Evolutionary conservation across 2,113 vertebrate species (phyloP), one percentile per base, ranked within the genome.

Genomic region (Piprites chloris): DNA sequence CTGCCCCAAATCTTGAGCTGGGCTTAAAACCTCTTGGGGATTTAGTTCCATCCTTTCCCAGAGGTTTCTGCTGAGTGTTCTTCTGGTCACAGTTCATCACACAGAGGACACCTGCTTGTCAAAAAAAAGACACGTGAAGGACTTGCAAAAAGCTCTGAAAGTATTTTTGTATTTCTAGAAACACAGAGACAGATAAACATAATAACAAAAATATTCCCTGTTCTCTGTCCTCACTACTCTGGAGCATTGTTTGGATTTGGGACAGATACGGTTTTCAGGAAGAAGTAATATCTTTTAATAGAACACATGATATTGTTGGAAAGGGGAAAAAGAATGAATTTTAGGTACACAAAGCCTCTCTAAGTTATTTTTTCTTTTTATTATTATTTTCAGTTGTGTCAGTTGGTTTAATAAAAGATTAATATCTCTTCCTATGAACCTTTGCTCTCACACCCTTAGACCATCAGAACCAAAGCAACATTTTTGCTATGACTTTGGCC

Each of bases 401-500:
- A 17, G 65, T 90, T 86, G 42, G 42, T 81, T 95, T 96, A 92
- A 94, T 95, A 86, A 95, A 95, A 94, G 83, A 92, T 96, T 88
- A 74, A 84, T 93, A 71, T 75, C 15, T 81, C 46, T 88, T 89
- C 65, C 68, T 65, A 42, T 75, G 91, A 92, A 87, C 76, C 83
- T 93, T 87, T 65, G 12, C 33, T 90, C 52, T 95, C 39, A 37
- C 68, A 78, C 50, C 73, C 55, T 74, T 44, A 95, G 80, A 90
- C 86, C 37, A 59, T 72, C 39, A 42, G 55, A 92, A 88, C 32
- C 26, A 67, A 67, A 88, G 49, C 62, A 80, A 66, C 14, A 18
- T 75, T 95, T 95, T 67, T 94, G 46, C 87, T 87, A 37, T 58
- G 77, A 56, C 58, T 93, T 85, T 93, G 89, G 68, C 95, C 94